Conservation (phyloP, 2,888 invertebrate genomes). For the Pherbina coryleti region DNA sequence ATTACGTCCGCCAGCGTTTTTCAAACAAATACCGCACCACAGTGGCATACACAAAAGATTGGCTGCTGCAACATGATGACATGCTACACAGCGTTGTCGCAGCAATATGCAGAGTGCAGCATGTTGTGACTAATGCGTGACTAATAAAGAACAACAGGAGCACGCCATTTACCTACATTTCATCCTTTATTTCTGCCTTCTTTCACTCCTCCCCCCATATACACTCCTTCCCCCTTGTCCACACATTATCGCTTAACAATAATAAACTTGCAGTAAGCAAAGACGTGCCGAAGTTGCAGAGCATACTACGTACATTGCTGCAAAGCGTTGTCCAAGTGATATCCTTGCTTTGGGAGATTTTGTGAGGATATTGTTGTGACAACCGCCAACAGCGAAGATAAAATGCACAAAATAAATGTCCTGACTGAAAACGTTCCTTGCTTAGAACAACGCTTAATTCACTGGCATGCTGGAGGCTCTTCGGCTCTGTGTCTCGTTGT, state of each 20-base stretch:
- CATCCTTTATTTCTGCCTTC: too few species aligned
- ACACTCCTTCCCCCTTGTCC: too few species aligned
- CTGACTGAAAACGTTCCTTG: not conserved
- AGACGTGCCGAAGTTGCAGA: too few species aligned
- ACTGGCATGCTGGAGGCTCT: not conserved
- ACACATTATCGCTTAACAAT: too few species aligned
- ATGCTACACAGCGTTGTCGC: too few species aligned
- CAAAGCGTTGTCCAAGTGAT: not conserved
- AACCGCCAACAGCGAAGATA: constrained; percentile 15
- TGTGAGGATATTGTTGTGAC: constrained; percentile 7
- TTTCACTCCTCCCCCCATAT: too few species aligned
- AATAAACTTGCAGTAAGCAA: too few species aligned
- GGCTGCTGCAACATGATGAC: too few species aligned
- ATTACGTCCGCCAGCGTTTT: not conserved
- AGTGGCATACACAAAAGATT: too few species aligned
- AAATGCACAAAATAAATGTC: constrained; percentile 21
- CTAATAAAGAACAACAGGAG: not conserved
- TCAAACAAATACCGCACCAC: not conserved
- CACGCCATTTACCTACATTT: not conserved
- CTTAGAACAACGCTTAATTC: not conserved
- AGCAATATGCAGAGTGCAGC: too few species aligned
- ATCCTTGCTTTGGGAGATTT: constrained; percentile 1
- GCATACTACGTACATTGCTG: too few species aligned
- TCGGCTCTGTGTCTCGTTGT: too few species aligned
- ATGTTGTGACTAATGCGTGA: not conserved